These are phyloP conservation scores for Hymenochirus boettgeri DNA, from an alignment of 2,113 vertebrate genomes.

Conservation along the genomic window DNA sequence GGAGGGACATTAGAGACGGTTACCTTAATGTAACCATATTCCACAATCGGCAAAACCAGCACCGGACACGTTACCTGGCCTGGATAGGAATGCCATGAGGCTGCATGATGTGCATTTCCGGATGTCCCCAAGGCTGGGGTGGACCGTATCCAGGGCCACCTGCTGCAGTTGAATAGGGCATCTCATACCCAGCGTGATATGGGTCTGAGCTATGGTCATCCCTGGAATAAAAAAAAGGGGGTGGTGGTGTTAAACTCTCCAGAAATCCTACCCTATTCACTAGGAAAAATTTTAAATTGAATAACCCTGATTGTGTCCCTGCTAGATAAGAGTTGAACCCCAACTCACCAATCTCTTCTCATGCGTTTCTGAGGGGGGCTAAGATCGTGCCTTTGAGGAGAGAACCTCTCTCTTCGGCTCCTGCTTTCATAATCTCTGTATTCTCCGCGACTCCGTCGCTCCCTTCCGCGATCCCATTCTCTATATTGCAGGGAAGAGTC, in stretches of 20 bases:
- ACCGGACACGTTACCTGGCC: constrained; percentile 67
- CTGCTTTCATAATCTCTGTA: constrained; percentile 82
- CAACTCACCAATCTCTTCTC: constrained; percentile 85
- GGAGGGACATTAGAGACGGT: neutral
- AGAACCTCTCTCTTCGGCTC: constrained; percentile 80
- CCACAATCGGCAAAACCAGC: too few relatives aligned
- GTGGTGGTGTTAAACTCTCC: constrained; percentile 34
- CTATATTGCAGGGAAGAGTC: constrained; percentile 46
- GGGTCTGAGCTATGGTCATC: constrained; percentile 85
- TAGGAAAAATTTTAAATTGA: too few relatives aligned
- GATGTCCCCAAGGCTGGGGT: constrained; percentile 88
- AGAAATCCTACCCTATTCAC: neutral
- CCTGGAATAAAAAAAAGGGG: constrained; percentile 63
- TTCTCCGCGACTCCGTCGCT: constrained; percentile 79
- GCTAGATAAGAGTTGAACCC: too few relatives aligned
- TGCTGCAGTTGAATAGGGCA: constrained; percentile 78
- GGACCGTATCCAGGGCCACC: constrained; percentile 85
- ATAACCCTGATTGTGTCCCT: too few relatives aligned
- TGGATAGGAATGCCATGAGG: constrained; percentile 88
- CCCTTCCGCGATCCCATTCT: constrained; percentile 85
- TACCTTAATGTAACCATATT: neutral
- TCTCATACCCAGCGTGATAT: constrained; percentile 82
- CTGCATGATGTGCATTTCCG: constrained; percentile 83
- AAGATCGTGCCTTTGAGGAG: constrained; percentile 80
- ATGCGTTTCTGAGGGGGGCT: constrained; percentile 89